Percentiles rank a stretch among this genome's conserved stretches.
Conservation (phyloP, 2,888 invertebrate species). For the Epinotia nisella region DNA sequence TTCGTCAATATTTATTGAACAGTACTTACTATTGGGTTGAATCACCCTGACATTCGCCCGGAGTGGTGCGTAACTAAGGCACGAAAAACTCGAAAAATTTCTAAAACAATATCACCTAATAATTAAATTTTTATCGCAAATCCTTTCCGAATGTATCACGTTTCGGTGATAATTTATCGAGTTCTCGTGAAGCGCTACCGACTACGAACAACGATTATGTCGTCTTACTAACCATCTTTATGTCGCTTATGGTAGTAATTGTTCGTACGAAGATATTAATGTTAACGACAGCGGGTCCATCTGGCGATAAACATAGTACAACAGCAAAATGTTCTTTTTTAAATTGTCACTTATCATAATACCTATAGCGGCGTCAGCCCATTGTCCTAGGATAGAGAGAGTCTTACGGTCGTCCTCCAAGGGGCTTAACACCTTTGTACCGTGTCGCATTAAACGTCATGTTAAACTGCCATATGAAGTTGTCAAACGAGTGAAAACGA, state of each 20-base stretch:
- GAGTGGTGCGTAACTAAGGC: constrained; percentile 30
- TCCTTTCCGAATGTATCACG: constrained; percentile 28
- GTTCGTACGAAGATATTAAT: constrained; percentile 99
- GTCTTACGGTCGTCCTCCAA: no score
- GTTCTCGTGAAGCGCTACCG: constrained; percentile 42
- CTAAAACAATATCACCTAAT: constrained; percentile 21
- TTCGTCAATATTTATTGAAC: constrained; percentile 30
- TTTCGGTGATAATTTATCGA: constrained; percentile 38
- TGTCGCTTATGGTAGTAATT: constrained; percentile 99
- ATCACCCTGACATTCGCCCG: constrained; percentile 29
- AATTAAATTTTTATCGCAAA: constrained; percentile 27
- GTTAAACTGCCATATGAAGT: no score
- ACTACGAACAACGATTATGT: constrained; percentile 34
- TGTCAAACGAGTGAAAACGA: no score
- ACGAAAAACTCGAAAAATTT: constrained; percentile 39
- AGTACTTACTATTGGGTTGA: constrained; percentile 16
- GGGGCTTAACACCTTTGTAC: no score
- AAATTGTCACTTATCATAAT: constrained; percentile 2
- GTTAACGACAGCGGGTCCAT: constrained; percentile 98
- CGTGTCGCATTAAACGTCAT: no score
- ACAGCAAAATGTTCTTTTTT: constrained; percentile 36
- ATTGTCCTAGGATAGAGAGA: constrained; percentile 5
- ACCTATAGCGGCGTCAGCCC: background rate
- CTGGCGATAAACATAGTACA: constrained; percentile 81
- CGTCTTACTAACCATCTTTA: constrained; percentile 97